These are phyloP conservation scores for Halictus quadricinctus DNA, from an alignment of 2,888 invertebrate species.

Conservation along the genomic window DNA sequence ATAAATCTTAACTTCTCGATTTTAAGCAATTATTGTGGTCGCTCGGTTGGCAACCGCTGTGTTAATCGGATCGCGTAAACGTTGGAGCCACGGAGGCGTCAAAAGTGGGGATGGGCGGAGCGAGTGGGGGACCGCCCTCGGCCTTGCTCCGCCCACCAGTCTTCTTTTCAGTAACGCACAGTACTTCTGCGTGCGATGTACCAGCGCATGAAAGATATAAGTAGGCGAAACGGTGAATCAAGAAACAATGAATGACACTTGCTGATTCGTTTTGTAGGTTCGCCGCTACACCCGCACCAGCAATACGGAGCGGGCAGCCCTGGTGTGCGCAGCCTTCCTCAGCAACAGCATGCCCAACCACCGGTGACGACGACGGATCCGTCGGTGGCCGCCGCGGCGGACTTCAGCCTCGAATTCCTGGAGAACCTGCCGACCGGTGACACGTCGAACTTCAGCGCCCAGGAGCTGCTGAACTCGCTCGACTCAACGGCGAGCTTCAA, in stretches of 20 bases:
- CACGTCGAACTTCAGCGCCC: constrained; percentile 90
- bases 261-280: constrained; percentile 69
- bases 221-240: neutral
- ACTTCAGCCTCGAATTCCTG: constrained; percentile 93
- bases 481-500: constrained; percentile 87
- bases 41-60: no score
- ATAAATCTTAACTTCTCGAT: neutral
- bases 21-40: neutral
- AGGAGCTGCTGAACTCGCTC: constrained; percentile 92
- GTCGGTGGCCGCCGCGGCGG: constrained; percentile 81
- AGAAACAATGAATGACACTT: neutral
- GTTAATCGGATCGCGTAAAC: neutral
- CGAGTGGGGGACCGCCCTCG: neutral
- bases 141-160: neutral
- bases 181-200: neutral
- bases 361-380: constrained; percentile 76
- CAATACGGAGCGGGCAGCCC: constrained; percentile 80
- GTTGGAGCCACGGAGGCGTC: neutral
- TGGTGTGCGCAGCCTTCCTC: constrained; percentile 76
- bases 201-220: neutral
- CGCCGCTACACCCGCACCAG: constrained; percentile 82
- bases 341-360: constrained; percentile 71
- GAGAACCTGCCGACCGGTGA: constrained; percentile 91
- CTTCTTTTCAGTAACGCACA: neutral
- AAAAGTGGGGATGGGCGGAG: neutral